Evolutionary conservation across 2,888 invertebrate genomes (phyloP).

Genomic region (Leucania comma): DNA sequence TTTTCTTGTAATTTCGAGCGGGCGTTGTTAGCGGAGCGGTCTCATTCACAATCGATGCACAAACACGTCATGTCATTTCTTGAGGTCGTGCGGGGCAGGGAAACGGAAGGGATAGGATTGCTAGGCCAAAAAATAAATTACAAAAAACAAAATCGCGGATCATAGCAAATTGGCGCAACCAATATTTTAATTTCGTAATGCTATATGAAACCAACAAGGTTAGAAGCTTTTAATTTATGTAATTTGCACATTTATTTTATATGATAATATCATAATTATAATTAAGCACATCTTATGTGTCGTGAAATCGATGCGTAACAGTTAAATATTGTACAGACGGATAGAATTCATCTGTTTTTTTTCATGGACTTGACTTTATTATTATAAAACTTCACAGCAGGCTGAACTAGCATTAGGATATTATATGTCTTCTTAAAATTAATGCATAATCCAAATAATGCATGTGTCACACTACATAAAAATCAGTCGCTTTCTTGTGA

Average conservation of each 20-base stretch:
- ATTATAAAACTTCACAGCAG: neutral
- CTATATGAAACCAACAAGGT: too few species aligned
- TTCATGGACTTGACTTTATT: neutral
- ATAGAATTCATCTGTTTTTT: neutral
- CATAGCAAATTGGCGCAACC: too few species aligned
- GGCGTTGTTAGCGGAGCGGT: too few species aligned
- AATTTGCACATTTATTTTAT: neutral
- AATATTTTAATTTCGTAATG: neutral
- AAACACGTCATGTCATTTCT: too few species aligned
- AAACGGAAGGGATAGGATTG: too few species aligned
- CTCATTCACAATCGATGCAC: too few species aligned
- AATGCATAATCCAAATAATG: neutral
- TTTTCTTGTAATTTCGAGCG: too few species aligned
- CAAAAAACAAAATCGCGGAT: too few species aligned
- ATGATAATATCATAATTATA: neutral
- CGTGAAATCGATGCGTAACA: too few species aligned
- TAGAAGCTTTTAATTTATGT: neutral
- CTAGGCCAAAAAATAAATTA: too few species aligned
- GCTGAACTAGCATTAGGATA: neutral
- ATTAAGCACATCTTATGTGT: too few species aligned
- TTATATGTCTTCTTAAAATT: neutral
- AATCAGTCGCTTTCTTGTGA: constrained; percentile 44
- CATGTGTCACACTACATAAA: constrained; percentile 20
- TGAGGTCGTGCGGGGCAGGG: too few species aligned
- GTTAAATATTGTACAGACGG: neutral